Evolutionary conservation across 2,113 vertebrate species (phyloP).

Genomic region (Crotalus tigris): DNA sequence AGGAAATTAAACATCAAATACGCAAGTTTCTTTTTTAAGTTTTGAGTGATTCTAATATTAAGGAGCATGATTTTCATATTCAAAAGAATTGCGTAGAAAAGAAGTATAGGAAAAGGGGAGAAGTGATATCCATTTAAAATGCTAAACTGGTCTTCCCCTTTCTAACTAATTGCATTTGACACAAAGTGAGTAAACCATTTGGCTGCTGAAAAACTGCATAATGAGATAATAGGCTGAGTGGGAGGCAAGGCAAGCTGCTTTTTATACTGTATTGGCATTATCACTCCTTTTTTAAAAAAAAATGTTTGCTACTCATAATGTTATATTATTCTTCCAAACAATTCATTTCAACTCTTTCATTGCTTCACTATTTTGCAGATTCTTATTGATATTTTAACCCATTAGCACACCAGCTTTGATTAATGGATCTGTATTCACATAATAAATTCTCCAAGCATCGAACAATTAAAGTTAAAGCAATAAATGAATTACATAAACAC

Average conservation of each 20-base stretch:
- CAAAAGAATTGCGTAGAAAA: background rate
- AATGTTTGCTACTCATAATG: background rate
- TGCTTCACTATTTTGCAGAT: background rate
- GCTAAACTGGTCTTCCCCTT: background rate
- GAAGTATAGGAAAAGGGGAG: background rate
- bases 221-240: background rate
- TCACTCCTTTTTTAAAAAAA: background rate
- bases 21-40: background rate
- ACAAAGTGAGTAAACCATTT: slow-evolving; percentile 12
- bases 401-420: background rate
- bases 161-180: background rate
- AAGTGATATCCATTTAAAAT: background rate
- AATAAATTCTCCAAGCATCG: background rate
- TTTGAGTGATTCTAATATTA: background rate
- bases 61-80: background rate
- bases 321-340: background rate
- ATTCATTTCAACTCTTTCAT: background rate
- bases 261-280: background rate
- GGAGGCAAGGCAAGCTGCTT: background rate
- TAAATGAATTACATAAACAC: background rate
- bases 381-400: background rate
- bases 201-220: background rate
- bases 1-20: background rate
- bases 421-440: background rate
- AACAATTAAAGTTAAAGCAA: background rate